Percentiles rank a stretch among this genome's conserved stretches.
phyloP scores from a whole-genome alignment of 2,888 invertebrate genomes.

The Taphrorychus bicolor region DNA sequence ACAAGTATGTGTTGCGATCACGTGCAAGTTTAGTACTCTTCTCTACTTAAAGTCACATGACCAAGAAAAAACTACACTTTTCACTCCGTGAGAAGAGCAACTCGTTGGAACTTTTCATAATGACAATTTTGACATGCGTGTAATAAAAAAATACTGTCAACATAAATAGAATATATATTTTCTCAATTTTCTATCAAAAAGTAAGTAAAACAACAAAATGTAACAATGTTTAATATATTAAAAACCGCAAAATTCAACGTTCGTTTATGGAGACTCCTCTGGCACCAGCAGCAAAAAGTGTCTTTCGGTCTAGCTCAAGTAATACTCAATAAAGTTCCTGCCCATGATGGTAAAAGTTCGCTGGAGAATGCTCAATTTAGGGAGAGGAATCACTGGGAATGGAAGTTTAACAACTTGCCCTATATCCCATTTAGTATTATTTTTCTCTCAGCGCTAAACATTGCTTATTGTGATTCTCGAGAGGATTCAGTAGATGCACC shows the following conservation, averaged over 20 bases:
- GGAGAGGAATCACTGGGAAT: conserved; percentile 9
- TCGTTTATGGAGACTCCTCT: not conserved
- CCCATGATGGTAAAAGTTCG: not conserved
- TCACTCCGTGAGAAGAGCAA: too few species aligned
- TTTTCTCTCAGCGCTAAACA: conserved; percentile 22
- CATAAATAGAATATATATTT: too few species aligned
- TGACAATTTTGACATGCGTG: too few species aligned
- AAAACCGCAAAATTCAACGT: not conserved
- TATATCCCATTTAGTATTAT: conserved; percentile 8
- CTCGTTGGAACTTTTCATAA: too few species aligned
- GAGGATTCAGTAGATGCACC: conserved; percentile 36
- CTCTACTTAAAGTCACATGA: too few species aligned
- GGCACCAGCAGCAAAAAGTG: not conserved
- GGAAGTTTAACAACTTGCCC: not conserved
- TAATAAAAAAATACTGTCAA: too few species aligned
- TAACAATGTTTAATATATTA: not conserved
- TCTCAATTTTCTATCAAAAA: too few species aligned
- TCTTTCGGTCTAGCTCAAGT: not conserved
- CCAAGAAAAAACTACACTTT: too few species aligned
- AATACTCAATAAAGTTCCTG: not conserved
- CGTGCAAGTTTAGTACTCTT: too few species aligned
- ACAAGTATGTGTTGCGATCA: too few species aligned
- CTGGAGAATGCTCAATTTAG: not conserved
- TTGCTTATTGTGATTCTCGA: conserved; percentile 49
- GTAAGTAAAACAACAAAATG: not conserved